Conservation (phyloP, 1,140 invertebrate species). For the Drosophila prosaltans region DNA sequence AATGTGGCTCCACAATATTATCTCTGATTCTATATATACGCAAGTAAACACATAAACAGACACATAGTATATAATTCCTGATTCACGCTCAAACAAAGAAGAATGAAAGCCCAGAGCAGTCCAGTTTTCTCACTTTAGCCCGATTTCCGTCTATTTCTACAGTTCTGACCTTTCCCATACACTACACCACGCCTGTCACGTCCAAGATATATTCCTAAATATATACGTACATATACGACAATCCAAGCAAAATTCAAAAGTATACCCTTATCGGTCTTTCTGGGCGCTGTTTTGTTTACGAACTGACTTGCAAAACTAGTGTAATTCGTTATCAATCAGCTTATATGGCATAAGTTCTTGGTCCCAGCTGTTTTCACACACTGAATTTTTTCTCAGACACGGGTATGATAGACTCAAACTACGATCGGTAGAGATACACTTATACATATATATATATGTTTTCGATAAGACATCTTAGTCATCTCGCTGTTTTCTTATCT, state of each 20-base stretch:
- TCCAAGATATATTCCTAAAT: constrained; percentile 15
- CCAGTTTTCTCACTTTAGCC: not conserved
- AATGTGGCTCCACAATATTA: not conserved
- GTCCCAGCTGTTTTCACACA: constrained; percentile 38
- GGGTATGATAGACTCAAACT: not conserved
- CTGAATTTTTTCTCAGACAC: not conserved
- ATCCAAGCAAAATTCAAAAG: not conserved
- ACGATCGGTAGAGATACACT: not conserved
- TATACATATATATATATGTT: not conserved
- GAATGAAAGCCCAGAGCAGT: not conserved
- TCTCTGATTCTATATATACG: not conserved
- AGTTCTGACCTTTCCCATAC: constrained; percentile 12
- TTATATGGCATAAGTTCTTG: constrained; percentile 29
- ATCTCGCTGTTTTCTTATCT: not conserved
- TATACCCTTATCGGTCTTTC: constrained; percentile 25
- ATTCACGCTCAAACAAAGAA: constrained; percentile 19
- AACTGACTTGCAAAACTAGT: constrained; percentile 38
- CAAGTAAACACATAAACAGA: not conserved
- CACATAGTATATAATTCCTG: not conserved
- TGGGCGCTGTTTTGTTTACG: constrained; percentile 38
- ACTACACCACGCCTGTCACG: constrained; percentile 13
- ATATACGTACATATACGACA: constrained; percentile 29
- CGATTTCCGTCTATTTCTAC: not conserved
- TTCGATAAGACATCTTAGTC: not conserved
- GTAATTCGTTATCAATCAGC: constrained; percentile 32